phyloP scores from a whole-genome alignment of 2,797 vertebrate genomes.

The Enteromius unitaeniatus region DNA sequence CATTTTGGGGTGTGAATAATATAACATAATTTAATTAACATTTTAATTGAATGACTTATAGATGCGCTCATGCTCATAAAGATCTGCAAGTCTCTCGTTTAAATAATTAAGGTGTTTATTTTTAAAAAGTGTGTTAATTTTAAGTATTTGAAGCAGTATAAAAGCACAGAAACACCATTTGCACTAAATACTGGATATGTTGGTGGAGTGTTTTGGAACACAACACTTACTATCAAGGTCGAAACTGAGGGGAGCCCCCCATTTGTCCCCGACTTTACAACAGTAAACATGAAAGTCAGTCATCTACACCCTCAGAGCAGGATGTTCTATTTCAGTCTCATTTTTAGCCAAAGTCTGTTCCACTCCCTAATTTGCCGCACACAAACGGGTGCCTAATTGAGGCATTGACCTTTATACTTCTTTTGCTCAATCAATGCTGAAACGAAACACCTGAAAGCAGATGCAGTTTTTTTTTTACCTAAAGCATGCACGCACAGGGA shows the following conservation, averaged over 20 bases:
- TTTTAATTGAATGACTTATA: not conserved
- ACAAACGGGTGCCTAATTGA: constrained; percentile 19
- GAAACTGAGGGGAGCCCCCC: constrained; percentile 72
- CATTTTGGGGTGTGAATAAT: not conserved
- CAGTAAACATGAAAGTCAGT: constrained; percentile 63
- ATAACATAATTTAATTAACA: not conserved
- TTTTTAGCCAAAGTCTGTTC: constrained; percentile 49
- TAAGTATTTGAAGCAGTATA: not conserved
- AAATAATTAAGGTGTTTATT: not conserved
- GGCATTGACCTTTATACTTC: not conserved
- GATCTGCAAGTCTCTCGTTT: not conserved
- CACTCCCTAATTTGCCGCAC: constrained; percentile 23
- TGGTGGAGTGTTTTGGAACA: constrained; percentile 56
- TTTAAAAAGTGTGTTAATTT: not conserved
- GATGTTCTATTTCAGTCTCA: constrained; percentile 63
- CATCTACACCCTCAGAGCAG: constrained; percentile 69
- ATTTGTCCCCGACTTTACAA: constrained; percentile 69
- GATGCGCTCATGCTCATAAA: not conserved
- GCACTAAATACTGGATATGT: constrained; percentile 30
- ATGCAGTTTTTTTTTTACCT: not conserved
- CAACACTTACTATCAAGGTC: constrained; percentile 51
- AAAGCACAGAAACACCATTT: not conserved
- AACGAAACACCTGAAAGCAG: not conserved
- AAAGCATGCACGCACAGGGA: not conserved
- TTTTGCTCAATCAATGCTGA: constrained; percentile 3